A percentile compares a stretch with the other conserved stretches of the same genome.
Conservation (phyloP, 2,797 vertebrate genomes). For the Antrozous pallidus region DNA sequence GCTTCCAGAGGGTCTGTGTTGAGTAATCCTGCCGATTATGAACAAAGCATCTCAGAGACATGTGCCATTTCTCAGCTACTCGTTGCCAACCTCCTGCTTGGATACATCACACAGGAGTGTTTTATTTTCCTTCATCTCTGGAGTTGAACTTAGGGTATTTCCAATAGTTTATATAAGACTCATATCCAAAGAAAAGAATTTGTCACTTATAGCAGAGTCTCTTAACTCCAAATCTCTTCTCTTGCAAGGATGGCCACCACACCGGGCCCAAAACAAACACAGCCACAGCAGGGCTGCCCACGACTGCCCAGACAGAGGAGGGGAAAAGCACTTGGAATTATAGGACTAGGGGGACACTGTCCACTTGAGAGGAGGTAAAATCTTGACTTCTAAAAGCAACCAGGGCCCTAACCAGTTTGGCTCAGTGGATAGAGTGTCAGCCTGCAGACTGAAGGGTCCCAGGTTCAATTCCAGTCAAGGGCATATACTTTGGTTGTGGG, state of each 20-base stretch:
- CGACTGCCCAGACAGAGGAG: background rate
- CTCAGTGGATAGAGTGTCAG: no score
- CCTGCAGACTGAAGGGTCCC: no score
- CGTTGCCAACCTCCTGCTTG: background rate
- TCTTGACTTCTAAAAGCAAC: background rate
- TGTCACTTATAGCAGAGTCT: background rate
- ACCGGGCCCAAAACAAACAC: accelerated
- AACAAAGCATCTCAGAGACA: background rate
- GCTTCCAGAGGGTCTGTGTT: accelerated
- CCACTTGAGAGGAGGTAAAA: accelerated
- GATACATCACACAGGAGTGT: background rate
- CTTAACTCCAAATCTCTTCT: background rate
- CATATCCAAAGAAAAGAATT: background rate
- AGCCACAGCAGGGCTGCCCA: accelerated
- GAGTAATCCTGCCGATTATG: accelerated
- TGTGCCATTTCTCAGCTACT: accelerated
- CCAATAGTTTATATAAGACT: background rate
- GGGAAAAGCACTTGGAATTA: no score
- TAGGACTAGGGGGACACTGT: background rate
- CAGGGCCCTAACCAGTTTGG: no score
- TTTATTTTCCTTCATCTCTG: background rate
- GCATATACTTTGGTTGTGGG: no score
- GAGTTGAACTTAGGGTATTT: background rate
- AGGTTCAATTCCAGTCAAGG: no score
- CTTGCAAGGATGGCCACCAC: background rate